Conservation (phyloP, 2,797 vertebrate species). For the Gymnoscopelus microlampas region DNA sequence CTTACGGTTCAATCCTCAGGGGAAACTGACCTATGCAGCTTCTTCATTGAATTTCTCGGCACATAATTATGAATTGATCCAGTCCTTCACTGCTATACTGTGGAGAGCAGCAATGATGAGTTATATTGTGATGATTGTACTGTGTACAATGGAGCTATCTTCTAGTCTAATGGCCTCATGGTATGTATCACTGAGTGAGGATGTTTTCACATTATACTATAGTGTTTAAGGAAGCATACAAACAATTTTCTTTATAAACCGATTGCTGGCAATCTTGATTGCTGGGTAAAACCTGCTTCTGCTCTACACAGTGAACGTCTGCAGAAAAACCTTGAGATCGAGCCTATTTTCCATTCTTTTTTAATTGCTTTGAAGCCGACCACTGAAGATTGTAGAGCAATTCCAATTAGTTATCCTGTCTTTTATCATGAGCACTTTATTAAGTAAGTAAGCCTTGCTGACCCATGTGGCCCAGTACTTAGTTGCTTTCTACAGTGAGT, state of each 20-base stretch:
- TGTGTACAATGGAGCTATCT: conserved; percentile 46
- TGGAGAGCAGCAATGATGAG: conserved; percentile 13
- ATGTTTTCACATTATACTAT: conserved; percentile 42
- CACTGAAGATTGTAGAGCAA: too few species aligned
- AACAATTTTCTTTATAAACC: conserved; percentile 19
- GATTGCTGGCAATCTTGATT: background rate
- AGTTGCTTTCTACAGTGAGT: too few species aligned
- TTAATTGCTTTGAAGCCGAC: too few species aligned
- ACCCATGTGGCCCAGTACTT: too few species aligned
- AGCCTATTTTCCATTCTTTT: too few species aligned
- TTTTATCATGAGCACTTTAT: too few species aligned
- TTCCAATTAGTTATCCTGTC: too few species aligned
- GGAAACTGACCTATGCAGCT: conserved; percentile 6
- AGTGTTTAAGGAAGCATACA: conserved; percentile 35
- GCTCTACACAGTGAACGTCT: too few species aligned
- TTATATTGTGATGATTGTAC: conserved; percentile 25
- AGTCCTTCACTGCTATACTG: conserved; percentile 15
- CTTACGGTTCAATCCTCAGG: background rate
- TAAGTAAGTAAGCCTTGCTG: too few species aligned
- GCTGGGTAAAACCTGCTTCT: too few species aligned
- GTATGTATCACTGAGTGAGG: conserved; percentile 32
- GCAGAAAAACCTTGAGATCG: too few species aligned
- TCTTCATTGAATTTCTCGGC: conserved; percentile 24
- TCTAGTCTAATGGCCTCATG: conserved; percentile 49
- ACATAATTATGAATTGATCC: conserved; percentile 19